Evolutionary conservation across 2,888 invertebrate genomes (phyloP).

Genomic region (Eupelmus urozonus): DNA sequence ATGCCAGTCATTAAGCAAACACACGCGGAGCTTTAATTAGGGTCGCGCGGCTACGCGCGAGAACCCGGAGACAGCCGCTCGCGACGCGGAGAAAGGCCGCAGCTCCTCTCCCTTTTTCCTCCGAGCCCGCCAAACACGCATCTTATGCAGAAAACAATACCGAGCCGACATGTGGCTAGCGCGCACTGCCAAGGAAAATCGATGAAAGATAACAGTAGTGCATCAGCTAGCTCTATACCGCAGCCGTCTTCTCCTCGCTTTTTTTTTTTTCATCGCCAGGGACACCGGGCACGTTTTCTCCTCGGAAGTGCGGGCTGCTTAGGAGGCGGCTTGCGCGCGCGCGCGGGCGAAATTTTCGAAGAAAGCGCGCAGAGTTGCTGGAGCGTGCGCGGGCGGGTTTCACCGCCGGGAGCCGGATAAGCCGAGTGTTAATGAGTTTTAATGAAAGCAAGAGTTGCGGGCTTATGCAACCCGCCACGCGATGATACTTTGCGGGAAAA

Average conservation of each 20-base stretch:
- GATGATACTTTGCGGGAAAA: background rate
- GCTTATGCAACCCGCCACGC: conserved; percentile 32
- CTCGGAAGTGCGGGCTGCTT: too few species aligned
- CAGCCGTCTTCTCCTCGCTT: background rate
- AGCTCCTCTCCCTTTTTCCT: too few species aligned
- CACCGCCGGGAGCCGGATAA: conserved; percentile 1
- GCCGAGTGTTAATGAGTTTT: conserved; percentile 32
- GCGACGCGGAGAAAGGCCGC: background rate
- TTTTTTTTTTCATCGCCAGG: too few species aligned
- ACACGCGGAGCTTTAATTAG: background rate
- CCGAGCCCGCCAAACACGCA: too few species aligned
- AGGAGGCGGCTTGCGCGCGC: too few species aligned
- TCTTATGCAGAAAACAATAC: background rate
- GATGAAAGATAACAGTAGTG: conserved; percentile 29
- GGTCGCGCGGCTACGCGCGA: background rate
- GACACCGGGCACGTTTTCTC: too few species aligned
- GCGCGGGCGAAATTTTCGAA: conserved; percentile 24
- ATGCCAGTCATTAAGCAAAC: conserved; percentile 5
- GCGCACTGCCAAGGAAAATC: conserved; percentile 14
- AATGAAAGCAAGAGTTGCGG: conserved; percentile 36
- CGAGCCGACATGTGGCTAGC: conserved; percentile 21
- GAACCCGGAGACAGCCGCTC: background rate
- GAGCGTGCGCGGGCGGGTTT: background rate
- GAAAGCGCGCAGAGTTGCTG: conserved; percentile 26
- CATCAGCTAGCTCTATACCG: background rate